Percentiles rank a stretch among this genome's conserved stretches.
Conservation (phyloP, 2,113 vertebrate genomes). For the Propithecus coquereli region DNA sequence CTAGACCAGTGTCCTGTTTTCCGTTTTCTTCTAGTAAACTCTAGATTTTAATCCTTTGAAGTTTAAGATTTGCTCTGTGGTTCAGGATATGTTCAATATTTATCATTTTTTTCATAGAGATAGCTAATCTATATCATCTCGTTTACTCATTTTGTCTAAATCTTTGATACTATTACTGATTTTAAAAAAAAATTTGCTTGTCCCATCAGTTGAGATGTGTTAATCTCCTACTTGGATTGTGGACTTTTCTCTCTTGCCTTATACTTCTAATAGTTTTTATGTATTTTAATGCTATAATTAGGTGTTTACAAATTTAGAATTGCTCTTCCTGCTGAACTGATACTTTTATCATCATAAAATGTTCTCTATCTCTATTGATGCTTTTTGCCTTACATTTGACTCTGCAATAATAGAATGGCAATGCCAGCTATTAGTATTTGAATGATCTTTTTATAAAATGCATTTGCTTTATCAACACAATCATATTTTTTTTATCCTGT, state of each 20-base stretch:
- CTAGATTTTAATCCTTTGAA: background rate
- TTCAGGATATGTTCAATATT: background rate
- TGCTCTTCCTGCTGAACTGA: background rate
- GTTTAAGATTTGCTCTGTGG: background rate
- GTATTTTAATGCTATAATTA: background rate
- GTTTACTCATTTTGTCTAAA: background rate
- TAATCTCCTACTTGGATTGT: background rate
- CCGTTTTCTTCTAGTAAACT: background rate
- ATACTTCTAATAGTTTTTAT: background rate
- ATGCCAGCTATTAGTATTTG: background rate
- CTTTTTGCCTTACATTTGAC: background rate
- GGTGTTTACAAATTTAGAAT: conserved; percentile 12
- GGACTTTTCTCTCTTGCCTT: background rate
- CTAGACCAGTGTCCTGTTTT: no score
- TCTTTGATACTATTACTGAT: background rate
- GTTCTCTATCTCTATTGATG: background rate
- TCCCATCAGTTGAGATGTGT: background rate
- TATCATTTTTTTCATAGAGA: background rate
- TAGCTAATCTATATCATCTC: background rate
- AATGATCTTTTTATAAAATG: background rate
- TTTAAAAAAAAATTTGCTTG: background rate
- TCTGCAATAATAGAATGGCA: background rate
- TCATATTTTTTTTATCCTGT: background rate
- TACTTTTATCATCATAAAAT: background rate
- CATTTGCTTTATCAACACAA: background rate